Base-by-base conservation (phyloP, 2,888 invertebrate species). In the Nomada ferruginata region DNA sequence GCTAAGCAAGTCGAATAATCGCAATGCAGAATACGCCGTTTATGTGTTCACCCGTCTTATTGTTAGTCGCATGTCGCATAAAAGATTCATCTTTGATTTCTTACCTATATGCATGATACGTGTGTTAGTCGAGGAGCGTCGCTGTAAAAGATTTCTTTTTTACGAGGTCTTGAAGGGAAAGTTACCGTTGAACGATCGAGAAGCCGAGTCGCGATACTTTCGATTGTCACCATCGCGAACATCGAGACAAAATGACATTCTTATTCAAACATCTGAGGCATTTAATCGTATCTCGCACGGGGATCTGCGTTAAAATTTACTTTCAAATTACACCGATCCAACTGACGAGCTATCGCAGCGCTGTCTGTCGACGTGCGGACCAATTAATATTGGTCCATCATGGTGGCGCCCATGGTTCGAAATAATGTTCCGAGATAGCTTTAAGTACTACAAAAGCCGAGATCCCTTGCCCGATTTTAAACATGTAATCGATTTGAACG, bases 391-490 rank as follows among this genome's bases (percentile, higher is more conserved):
- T 23, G 23, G 23, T 23, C 23, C 23, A 88, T 87, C 18, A 91
- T 91, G 91, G 89, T 87, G 36, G 75, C 82, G 64, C 68, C 74
- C 87, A 79, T 15, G 80, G 71, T 85, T 83, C 64, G 15, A 69
- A 71, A 66, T 84, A 73, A 95, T 95, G 95, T 97, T 97, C 92
- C 96, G 96, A 94, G 95, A 95, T 84, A 94, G 93, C 83, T 98
- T 98, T 92, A 98, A 98, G 93, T 96, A 96, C 94, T 98, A 96
- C 89, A 98, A 97, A 94, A 95, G 96, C 13, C 96, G 96, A 89
- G 95, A 95, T 82, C 95, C 95, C 13, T 94, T 94, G 70, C 97
- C 97, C 0, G 95, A 96, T 89, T 94, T 96, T 15, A 92, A 94
- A n/a, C 91, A 95, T 84, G 96, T 97, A 1, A 91, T 97, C 82